Percentiles rank a stretch among this genome's conserved stretches.
Evolutionary conservation across 2,888 invertebrate species (phyloP).

Genomic region (Tenodera sinensis): DNA sequence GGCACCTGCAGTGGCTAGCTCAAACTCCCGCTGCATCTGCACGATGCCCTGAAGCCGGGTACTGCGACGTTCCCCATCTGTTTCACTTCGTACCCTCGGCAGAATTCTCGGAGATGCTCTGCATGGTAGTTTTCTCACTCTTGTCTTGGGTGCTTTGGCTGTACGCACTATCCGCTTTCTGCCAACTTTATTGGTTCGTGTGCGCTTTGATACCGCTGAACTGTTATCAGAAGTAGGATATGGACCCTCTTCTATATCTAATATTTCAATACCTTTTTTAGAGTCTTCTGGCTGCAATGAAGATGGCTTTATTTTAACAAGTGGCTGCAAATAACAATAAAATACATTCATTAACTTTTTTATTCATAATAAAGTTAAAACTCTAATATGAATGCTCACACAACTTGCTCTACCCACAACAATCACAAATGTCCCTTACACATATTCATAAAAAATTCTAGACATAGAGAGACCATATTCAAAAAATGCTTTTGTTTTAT

Average conservation of each 20-base stretch:
- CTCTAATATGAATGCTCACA: no score
- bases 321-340: not conserved
- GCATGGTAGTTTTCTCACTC: not conserved
- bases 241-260: slow-evolving; percentile 23
- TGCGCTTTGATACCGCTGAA: not conserved
- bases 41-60: slow-evolving; percentile 23
- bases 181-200: not conserved
- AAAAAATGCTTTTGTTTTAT: no score
- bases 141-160: not conserved
- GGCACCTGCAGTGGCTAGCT: slow-evolving; percentile 6
- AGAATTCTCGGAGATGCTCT: not conserved
- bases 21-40: slow-evolving; percentile 22
- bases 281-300: slow-evolving; percentile 16
- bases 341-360: not conserved
- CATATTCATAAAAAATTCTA: no score
- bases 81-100: not conserved
- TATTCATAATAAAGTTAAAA: no score
- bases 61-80: slow-evolving; percentile 13
- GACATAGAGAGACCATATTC: no score
- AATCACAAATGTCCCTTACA: no score
- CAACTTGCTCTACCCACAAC: no score
- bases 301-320: not conserved
- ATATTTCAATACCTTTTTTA: slow-evolving; percentile 24
- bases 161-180: not conserved
- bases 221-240: slow-evolving; percentile 22